A percentile compares a stretch with the other conserved stretches of the same genome.
These are phyloP conservation scores for Puma concolor DNA, from an alignment of 2,113 vertebrate species.

Conservation along the genomic window DNA sequence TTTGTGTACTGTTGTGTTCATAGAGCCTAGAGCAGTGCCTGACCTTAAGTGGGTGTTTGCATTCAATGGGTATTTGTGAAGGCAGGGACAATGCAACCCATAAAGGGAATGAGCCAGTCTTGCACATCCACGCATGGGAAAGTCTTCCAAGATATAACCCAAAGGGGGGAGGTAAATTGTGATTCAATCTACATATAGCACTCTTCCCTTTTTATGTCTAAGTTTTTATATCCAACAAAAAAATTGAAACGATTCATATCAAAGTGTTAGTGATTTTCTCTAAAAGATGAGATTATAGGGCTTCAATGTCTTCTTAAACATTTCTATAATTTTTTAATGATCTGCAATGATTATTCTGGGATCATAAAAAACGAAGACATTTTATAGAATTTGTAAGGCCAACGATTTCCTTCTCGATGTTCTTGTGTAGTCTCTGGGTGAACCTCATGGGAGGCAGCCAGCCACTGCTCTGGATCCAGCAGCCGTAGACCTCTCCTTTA, in stretches of 20 bases:
- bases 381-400: neutral
- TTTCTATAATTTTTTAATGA: neutral
- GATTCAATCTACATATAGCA: neutral
- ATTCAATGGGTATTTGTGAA: neutral
- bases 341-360: neutral
- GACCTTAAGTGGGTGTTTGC: neutral
- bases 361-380: neutral
- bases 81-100: neutral
- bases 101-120: neutral
- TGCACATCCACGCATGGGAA: neutral
- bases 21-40: neutral
- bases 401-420: neutral
- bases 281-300: neutral
- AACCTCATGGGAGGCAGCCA: neutral
- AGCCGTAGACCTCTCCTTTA: neutral
- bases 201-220: neutral
- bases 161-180: neutral
- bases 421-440: neutral
- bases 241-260: neutral
- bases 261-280: slow-evolving; percentile 22
- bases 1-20: neutral
- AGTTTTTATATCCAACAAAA: neutral
- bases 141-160: neutral
- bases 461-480: neutral
- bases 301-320: neutral